Base-by-base conservation (phyloP, 2,888 invertebrate species). In the Eretmocerus hayati region DNA sequence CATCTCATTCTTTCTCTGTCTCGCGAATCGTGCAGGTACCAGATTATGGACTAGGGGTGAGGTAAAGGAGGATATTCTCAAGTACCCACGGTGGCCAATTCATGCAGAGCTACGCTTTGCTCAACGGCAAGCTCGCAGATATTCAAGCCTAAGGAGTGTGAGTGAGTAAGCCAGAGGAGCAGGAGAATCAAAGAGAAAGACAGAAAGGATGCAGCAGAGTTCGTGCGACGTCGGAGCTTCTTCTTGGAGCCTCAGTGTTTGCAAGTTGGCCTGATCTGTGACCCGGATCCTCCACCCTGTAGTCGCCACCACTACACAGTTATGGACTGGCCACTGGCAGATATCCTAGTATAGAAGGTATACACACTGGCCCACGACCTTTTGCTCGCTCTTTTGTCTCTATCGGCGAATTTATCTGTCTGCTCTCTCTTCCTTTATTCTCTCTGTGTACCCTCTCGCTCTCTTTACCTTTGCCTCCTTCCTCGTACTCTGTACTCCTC, bases 231-330 rank as follows among this genome's bases (percentile, higher is more conserved):
- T 30, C 40, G 37, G 46, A 43, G 53, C 50, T 42, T 40, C 47
- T 44, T 47, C 43, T 47, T 46, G 52, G 49, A 54, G 48, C 52
- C 48, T 42, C 13, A 30, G 30, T 30, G 42, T 37, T 60, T 62
- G 63, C 64, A 62, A 59, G 62, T 65, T 58, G 65, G 65, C 66
- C 67, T 69, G 69, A 69, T 69, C 69, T 69, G 67, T 67, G 69
- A 69, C 69, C 69, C 69, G 69, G 69, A 69, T 70, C 69, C 69
- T 69, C 67, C 69, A 69, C n/a, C n/a, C n/a, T n/a, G n/a, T n/a
- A n/a, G n/a, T n/a, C n/a, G n/a, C n/a, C 65, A 66, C 69, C 66
- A 62, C 62, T 60, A 57, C 60, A 52, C 54, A n/a, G n/a, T n/a
- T n/a, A n/a, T n/a, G n/a, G n/a, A n/a, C n/a, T n/a, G n/a, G n/a